These are phyloP conservation scores for Magallana nippona DNA, from an alignment of 2,888 invertebrate species.

Conservation along the genomic window DNA sequence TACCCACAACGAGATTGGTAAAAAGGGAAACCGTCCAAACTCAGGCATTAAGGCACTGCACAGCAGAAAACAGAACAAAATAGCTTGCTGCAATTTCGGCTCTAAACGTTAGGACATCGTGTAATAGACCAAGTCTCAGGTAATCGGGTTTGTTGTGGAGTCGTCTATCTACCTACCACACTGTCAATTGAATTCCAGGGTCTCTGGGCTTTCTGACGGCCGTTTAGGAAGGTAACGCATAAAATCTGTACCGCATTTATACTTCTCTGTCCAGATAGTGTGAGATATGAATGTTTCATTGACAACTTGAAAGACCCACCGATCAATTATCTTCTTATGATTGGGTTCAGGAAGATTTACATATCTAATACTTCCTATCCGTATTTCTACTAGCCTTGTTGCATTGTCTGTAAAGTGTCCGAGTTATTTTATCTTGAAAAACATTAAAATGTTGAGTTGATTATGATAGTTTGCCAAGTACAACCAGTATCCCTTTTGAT, in stretches of 20 bases:
- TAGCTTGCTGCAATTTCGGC: neutral
- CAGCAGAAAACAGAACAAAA: neutral
- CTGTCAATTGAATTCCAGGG: slow-evolving; percentile 1
- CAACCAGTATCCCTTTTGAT: no score
- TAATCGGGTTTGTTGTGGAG: neutral
- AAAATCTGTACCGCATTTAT: neutral
- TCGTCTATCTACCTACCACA: neutral
- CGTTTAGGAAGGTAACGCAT: neutral
- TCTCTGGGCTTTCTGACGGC: neutral
- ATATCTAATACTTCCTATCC: no score
- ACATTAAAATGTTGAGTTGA: no score
- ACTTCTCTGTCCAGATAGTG: neutral
- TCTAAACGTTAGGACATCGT: neutral
- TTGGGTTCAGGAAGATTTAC: neutral
- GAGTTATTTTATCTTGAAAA: no score
- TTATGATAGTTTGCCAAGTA: no score
- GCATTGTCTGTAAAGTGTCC: no score
- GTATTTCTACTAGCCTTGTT: no score
- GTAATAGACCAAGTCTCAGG: neutral
- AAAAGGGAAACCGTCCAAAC: neutral
- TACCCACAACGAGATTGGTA: neutral
- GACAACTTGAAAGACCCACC: neutral
- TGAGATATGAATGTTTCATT: neutral
- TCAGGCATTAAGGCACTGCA: neutral
- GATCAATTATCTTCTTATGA: neutral